Evolutionary conservation across 53 echinoderm and acorn worm species (phyloP), one percentile per base, ranked within the genome.

Genomic region (Antedon mediterranea): DNA sequence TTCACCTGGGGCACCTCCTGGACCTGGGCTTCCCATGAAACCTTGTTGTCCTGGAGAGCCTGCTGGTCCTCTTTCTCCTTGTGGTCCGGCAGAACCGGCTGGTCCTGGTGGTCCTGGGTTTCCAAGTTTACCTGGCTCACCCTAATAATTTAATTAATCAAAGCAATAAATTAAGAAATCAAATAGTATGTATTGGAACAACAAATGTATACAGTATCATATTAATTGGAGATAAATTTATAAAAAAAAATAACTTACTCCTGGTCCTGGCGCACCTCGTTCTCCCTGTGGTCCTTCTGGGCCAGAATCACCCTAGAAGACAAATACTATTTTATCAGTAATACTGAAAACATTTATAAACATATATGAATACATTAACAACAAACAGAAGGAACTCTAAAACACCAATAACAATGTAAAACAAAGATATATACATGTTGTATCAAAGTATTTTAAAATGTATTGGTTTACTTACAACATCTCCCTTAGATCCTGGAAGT

Each of bases 11-110:
- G 83, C 76, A 76, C 94, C 94, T 57, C 75, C 33, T 74, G 91
- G 89, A 80, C 94, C 94, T 71, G 91, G 90, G 29, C 89, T 85
- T 78, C 94, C 94, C 87, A 84, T 85, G 73, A 78, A 80, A 71
- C 91, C 91, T 34, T 78, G 76, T 71, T 83, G 77, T 74, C 91
- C 91, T 57, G 79, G 83, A 7, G 82, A 75, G 15, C 91, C 91
- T 34, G 80, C 32, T 70, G 88, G 43, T 73, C 91, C 91, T 44
- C 85, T 44, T 34, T 88, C 88, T 78, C 91, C 91, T 15, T 76
- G 28, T 9, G 72, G 57, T 73, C 91, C 91, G n/a, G 80, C 0
- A 8, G 37, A 28, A 73, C 92, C 92, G 30, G 88, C 28, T 5
- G 86, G 80, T 82, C 92, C 92, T 34, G 86, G 81, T 0, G 76